Base-by-base conservation (phyloP, 2,113 vertebrate species). In the Plecotus auritus region DNA sequence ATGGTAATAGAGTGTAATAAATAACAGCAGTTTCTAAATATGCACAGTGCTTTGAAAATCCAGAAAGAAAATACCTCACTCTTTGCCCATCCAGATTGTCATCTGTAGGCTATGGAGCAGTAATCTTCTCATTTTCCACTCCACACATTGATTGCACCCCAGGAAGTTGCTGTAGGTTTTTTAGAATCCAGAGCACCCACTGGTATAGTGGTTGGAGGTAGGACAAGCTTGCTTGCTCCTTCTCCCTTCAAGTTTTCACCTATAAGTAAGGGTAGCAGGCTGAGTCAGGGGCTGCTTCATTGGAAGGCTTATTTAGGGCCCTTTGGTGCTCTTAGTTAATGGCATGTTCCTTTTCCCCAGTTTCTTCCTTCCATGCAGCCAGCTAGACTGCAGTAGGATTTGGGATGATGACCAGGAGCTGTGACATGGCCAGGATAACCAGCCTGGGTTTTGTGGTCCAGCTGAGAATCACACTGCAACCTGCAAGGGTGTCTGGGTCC, bases 121-220 rank as follows among this genome's bases (percentile, higher is more conserved):
- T 23, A 22, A 12, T 14, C 54, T 90, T 32, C 35, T 54, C 22
- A 37, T 23, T 45, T 32, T 37, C n/a, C 20, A 80, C 20, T 20
- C 20, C 22, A 66, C 7, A 32, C 20, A 11, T 73, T 30, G 59
- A 85, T 12, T 0, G 0, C 4, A 35, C 12, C 16, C 8, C 28
- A 17, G 17, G 49, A 86, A 45, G 40, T 16, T 35, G n/a, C 23
- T 6, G 13, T 26, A n/a, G 22, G 18, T 17, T 32, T 73, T 40
- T 12, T 13, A 66, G 66, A 85, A 3, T 47, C 77, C 23, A n/a
- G 18, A 0, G 20, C 9, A 42, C 18, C 76, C 64, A 61, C 26
- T 8, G 23, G 37, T 51, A 45, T 20, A 47, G 13, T 40, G 42
- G 22, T 2, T n/a, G 28, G 20, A n/a, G 66, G 78, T 5, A 7